These are phyloP conservation scores for Amphimedon queenslandica DNA, from an alignment of 37 sponge, comb jelly and placozoan species.

Conservation along the genomic window DNA sequence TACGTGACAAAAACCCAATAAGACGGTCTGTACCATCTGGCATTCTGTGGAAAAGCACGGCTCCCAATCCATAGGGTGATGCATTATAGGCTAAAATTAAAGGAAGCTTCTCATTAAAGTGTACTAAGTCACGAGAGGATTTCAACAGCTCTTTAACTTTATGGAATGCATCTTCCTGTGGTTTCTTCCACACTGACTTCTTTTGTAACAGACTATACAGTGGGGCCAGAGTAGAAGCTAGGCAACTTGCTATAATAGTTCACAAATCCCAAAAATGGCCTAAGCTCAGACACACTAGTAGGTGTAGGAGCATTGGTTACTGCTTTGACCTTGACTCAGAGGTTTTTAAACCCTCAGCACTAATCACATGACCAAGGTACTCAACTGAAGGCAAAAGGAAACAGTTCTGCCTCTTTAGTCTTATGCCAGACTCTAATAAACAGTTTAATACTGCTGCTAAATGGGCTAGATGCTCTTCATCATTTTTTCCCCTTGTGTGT, in stretches of 20 bases:
- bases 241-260: slow-evolving; percentile 6
- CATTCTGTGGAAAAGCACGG: slow-evolving; percentile 15
- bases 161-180: slow-evolving; percentile 32
- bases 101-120: slow-evolving; percentile 17
- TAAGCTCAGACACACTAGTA: slow-evolving; percentile 3
- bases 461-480: no score
- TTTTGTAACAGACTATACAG: no score
- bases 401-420: no score
- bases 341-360: slow-evolving; percentile 7
- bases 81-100: slow-evolving; percentile 31
- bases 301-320: slow-evolving; percentile 10
- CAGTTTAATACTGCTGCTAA: no score
- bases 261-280: slow-evolving; percentile 4
- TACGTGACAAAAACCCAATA: slow-evolving; percentile 28
- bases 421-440: no score
- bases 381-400: no score
- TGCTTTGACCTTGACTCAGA: slow-evolving; percentile 7
- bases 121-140: slow-evolving; percentile 20
- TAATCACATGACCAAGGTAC: no score
- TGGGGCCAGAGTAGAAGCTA: no score
- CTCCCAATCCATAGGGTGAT: slow-evolving; percentile 25
- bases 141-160: slow-evolving; percentile 24
- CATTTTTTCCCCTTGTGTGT: no score
- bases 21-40: slow-evolving; percentile 33
- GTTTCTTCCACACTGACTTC: no score